These are phyloP conservation scores for Morelia viridis DNA, from an alignment of 2,797 vertebrate species.

Conservation along the genomic window DNA sequence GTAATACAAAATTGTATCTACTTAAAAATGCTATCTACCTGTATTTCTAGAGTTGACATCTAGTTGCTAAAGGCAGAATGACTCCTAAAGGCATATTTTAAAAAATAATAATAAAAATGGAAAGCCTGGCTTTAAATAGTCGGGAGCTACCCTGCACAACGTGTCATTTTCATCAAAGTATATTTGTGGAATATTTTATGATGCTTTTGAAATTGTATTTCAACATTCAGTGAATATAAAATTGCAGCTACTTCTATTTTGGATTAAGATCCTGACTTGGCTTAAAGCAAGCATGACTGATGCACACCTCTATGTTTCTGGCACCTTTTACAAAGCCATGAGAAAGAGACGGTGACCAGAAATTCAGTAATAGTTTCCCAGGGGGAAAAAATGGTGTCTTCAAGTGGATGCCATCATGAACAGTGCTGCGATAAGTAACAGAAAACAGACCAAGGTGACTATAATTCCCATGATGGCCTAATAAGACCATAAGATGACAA, in stretches of 20 bases:
- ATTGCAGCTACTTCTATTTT: constrained; percentile 1
- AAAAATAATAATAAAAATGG: not conserved
- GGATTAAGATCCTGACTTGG: not conserved
- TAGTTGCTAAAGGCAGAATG: not conserved
- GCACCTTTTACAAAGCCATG: constrained; percentile 1
- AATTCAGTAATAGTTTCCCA: not conserved
- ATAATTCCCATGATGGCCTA: not conserved
- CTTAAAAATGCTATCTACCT: not conserved
- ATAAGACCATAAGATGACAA: not conserved
- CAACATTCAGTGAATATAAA: not conserved
- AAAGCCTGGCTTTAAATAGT: not conserved
- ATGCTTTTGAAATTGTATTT: constrained; percentile 24
- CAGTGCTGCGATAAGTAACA: not conserved
- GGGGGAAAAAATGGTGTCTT: not conserved
- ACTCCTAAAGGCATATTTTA: not conserved
- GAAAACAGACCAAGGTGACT: not conserved
- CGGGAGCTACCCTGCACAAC: not conserved
- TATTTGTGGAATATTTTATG: not conserved
- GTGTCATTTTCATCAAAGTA: not conserved
- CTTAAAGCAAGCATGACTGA: constrained; percentile 1
- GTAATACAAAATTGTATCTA: not conserved
- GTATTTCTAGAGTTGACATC: not conserved
- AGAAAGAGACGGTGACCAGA: not conserved
- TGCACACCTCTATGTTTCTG: not conserved
- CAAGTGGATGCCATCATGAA: not conserved